Evolutionary conservation across 2,113 vertebrate genomes (phyloP), one percentile per base, ranked within the genome.

Genomic region (Carettochelys insculpta): DNA sequence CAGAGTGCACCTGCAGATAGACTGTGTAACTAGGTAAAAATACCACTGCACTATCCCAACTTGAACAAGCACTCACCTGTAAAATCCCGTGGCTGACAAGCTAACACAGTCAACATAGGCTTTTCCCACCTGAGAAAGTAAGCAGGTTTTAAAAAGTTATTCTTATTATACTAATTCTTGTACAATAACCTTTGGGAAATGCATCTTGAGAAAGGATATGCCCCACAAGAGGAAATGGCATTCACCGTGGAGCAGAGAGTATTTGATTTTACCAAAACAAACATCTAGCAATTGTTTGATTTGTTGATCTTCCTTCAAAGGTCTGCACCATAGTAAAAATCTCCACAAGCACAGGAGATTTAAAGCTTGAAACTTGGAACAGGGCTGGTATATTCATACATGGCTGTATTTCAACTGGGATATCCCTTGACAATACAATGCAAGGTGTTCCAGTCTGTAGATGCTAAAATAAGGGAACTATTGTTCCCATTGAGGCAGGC

Each of bases 81-180:
- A 99, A 95, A 99, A 99, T 2, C 99, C 99, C 1, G 98, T 99
- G 8, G 98, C 97, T 7, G 99, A 99, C 86, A 99, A 97, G 88
- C 98, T 99, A 65, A 99, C 96, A 61, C 98, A 96, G 91, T 97
- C 95, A 47, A 97, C 85, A 10, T 99, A 99, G 4, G 99, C 99
- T 0, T 97, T 96, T 77, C n/a, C 96, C 75, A 99, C 98, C 99
- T 99, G 95, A 65, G 31, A 94, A 96, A n/a, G 47, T 5, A 48
- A 95, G 94, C 17, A 93, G 19, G 52, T 92, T 50, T 87, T 90
- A 52, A 45, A 85, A 90, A 94, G 71, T 38, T 87, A n/a, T 53
- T 8, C 80, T 7, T 43, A 12, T 65, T n/a, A 54, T 88, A 56
- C 1, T 41, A 87, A 29, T 4, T 24, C 7, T 29, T 80, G 61